Percentiles rank a stretch among this genome's conserved stretches.
Evolutionary conservation across 2,113 vertebrate species (phyloP).

Genomic region (Silurus glanis): DNA sequence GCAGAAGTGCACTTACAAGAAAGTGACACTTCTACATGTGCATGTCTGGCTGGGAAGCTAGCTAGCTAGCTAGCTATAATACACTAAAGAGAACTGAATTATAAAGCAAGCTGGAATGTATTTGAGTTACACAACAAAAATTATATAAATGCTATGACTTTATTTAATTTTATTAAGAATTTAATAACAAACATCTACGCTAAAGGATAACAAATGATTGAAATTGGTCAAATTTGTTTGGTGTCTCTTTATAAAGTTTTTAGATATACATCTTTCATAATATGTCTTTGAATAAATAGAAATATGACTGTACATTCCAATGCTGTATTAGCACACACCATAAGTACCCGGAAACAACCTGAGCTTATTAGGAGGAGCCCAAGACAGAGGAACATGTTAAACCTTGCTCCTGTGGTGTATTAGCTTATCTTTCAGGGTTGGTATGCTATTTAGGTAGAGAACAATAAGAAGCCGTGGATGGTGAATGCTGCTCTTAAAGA

Average conservation of each 20-base stretch:
- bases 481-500: constrained; percentile 41
- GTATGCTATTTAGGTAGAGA: constrained; percentile 39
- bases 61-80: not conserved
- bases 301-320: not conserved
- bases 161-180: not conserved
- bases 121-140: not conserved
- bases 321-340: not conserved
- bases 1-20: not conserved
- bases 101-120: not conserved
- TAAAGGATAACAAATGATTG: not conserved
- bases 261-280: not conserved
- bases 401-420: constrained; percentile 33
- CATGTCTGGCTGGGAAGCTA: too few species aligned
- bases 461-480: constrained; percentile 16
- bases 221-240: not conserved
- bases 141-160: not conserved
- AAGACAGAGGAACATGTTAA: constrained; percentile 27
- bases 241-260: not conserved
- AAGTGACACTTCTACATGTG: too few species aligned
- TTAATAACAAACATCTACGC: not conserved
- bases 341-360: constrained; percentile 34
- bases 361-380: constrained; percentile 42
- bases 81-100: not conserved
- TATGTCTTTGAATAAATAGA: not conserved
- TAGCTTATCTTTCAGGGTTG: constrained; percentile 45